phyloP scores from a whole-genome alignment of 2,113 vertebrate genomes.

The Nothocercus julius region DNA sequence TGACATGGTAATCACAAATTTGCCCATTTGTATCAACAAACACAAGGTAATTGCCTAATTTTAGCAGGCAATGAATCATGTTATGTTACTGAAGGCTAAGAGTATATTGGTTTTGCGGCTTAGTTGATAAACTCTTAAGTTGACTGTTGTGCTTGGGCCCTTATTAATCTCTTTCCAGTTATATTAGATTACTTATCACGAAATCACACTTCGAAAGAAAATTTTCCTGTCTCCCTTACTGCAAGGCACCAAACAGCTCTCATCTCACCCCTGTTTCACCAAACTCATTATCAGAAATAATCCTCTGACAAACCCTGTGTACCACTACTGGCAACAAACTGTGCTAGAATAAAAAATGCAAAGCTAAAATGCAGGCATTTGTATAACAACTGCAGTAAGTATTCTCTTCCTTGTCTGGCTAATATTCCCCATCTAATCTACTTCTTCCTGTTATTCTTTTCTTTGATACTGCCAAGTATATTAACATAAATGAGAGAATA shows the following conservation, averaged over 20 bases:
- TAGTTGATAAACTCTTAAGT: background rate
- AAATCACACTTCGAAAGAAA: background rate
- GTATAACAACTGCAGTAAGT: background rate
- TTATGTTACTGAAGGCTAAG: background rate
- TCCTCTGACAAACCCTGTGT: background rate
- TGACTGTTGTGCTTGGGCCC: background rate
- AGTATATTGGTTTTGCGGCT: background rate
- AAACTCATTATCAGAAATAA: background rate
- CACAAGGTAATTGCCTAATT: background rate
- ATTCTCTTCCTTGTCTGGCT: background rate
- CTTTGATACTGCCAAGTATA: background rate
- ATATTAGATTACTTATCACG: background rate
- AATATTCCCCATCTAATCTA: background rate
- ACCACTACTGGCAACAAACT: background rate
- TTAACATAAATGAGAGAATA: background rate
- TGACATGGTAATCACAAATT: background rate
- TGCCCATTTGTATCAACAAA: background rate
- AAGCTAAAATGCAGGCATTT: background rate
- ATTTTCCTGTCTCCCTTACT: background rate
- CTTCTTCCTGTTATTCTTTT: background rate
- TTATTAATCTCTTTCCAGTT: background rate
- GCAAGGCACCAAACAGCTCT: background rate
- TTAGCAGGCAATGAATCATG: background rate
- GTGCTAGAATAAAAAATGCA: background rate
- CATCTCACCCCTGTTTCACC: background rate